Evolutionary conservation across 2,797 vertebrate genomes (phyloP).

Genomic region (Psittacula derbiana): DNA sequence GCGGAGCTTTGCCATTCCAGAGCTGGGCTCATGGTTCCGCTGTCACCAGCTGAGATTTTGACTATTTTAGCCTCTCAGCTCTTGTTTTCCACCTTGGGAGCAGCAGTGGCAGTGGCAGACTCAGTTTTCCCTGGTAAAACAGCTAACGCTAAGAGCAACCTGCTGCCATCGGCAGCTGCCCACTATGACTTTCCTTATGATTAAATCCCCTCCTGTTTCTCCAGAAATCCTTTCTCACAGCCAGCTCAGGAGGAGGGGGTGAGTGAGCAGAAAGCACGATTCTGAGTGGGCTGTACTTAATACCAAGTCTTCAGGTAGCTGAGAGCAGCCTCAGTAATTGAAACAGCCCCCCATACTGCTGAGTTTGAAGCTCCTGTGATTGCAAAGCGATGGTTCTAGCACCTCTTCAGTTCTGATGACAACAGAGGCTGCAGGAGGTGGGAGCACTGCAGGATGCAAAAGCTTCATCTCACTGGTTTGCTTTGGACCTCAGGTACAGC

Average conservation of each 20-base stretch:
- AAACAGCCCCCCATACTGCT: neutral
- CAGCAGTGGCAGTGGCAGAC: neutral
- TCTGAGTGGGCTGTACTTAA: neutral
- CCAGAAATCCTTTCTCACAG: neutral
- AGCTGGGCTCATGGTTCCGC: fast-evolving
- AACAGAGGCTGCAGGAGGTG: neutral
- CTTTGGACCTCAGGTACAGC: fast-evolving
- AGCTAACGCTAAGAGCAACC: neutral
- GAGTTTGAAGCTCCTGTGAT: neutral
- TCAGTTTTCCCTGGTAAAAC: neutral
- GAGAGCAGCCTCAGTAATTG: neutral
- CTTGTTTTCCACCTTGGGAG: neutral
- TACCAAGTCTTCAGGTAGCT: neutral
- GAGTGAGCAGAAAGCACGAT: neutral
- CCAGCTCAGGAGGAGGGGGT: neutral
- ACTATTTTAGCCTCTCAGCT: neutral
- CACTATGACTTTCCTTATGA: fast-evolving
- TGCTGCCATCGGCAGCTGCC: neutral
- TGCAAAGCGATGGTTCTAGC: neutral
- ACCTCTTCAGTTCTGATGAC: fast-evolving
- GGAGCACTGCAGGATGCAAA: neutral
- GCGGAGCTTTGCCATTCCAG: neutral
- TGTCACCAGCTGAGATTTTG: neutral
- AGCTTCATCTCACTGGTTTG: neutral
- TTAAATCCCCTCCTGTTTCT: fast-evolving